Evolutionary conservation across 2,797 vertebrate genomes (phyloP), one percentile per base, ranked within the genome.

Genomic region (Orientallactaga sibirica): DNA sequence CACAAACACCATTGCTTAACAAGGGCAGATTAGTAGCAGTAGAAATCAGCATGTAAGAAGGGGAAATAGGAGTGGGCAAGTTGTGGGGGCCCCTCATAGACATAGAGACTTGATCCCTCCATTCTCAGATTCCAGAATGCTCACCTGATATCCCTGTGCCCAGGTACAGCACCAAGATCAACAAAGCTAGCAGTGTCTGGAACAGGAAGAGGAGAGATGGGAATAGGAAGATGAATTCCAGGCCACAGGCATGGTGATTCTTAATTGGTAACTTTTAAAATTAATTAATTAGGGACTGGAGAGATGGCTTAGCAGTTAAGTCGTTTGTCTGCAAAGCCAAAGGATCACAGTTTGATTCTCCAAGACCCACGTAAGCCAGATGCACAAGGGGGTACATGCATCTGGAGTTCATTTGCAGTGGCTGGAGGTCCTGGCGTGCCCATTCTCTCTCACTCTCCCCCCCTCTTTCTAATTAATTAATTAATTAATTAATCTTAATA

Each of bases 131-230:
- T 24, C 37, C 66, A 4, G 48, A 15, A 62, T 0, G 61, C 96
- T 97, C 71, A 98, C 97, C 97, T 68, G 92, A 94, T 58, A 97
- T 55, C 48, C 89, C 80, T 2, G 88, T 74, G 70, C 90, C 70
- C 95, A 97, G 48, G 43, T 96, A 97, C 77, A 97, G 90, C 58
- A 94, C 84, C 85, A 98, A 70, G 83, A 97, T 25, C 77, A 96
- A 74, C 88, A 96, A 5, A 0, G 83, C 68, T 92, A 97, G 33
- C 76, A 90, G 81, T 0, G 62, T 94, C 94, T 95, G 68, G 19
- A 81, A 83, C 0, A 48, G 25, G 67, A 71, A 66, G 33, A 92
- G n/a, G 75, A 33, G 41, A 43, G 37, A 9, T 24, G 12, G n/a
- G 41, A 70, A 37, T 29, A 61, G 62, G 22, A 88, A 76, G n/a